These are phyloP conservation scores for Pempheris klunzingeri DNA, from an alignment of 2,797 vertebrate genomes.

Conservation along the genomic window DNA sequence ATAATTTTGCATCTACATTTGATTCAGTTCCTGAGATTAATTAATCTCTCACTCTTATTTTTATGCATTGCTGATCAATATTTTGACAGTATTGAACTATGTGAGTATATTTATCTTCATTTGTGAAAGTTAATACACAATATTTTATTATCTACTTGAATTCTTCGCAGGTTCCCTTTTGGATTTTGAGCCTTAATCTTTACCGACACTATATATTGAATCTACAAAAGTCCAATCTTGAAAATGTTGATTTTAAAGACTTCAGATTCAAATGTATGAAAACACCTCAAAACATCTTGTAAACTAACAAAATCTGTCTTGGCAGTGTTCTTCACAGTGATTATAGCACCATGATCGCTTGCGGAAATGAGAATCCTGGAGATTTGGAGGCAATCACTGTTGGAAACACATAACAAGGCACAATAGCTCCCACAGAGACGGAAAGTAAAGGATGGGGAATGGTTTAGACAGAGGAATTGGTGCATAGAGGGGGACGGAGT, in stretches of 20 bases:
- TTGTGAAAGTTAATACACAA: neutral
- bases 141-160: neutral
- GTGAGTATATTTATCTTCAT: neutral
- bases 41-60: too few species aligned
- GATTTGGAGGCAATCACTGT: constrained; percentile 64
- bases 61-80: neutral
- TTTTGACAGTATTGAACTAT: too few species aligned
- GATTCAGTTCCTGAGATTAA: too few species aligned
- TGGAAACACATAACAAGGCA: constrained; percentile 57
- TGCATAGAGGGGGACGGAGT: constrained; percentile 66
- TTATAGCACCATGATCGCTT: constrained; percentile 39
- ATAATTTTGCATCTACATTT: too few species aligned
- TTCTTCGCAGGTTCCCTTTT: too few species aligned
- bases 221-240: neutral
- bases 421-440: constrained; percentile 48
- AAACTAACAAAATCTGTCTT: constrained; percentile 40
- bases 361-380: constrained; percentile 64
- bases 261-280: constrained; percentile 9
- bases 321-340: constrained; percentile 26
- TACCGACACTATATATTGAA: neutral
- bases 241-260: neutral
- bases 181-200: neutral
- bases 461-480: constrained; percentile 64
- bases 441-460: constrained; percentile 42
- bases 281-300: constrained; percentile 27